These are phyloP conservation scores for Callionymus lyra DNA, from an alignment of 2,113 vertebrate genomes.

Conservation along the genomic window DNA sequence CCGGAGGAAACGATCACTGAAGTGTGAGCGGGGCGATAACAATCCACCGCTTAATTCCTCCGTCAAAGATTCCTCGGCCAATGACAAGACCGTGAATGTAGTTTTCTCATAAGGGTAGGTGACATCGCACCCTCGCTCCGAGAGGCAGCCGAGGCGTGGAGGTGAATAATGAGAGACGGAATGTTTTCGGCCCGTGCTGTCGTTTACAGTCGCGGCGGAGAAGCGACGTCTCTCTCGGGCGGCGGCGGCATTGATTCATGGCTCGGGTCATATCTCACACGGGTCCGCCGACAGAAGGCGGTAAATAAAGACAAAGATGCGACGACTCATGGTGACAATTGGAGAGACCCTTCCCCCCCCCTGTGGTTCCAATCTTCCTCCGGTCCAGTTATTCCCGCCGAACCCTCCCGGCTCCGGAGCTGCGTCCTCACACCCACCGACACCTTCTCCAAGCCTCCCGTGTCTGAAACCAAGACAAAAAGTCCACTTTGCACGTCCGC, in stretches of 20 bases:
- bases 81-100: slow-evolving; percentile 17
- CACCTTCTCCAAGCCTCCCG: slow-evolving; percentile 27
- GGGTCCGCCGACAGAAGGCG: slow-evolving; percentile 31
- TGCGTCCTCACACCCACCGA: slow-evolving; percentile 30
- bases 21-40: too few relatives aligned
- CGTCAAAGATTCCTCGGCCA: slow-evolving; percentile 1
- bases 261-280: slow-evolving; percentile 47
- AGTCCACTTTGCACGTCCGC: slow-evolving; percentile 67
- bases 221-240: too few relatives aligned
- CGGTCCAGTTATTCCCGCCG: slow-evolving; percentile 45
- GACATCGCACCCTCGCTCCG: slow-evolving; percentile 20
- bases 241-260: slow-evolving; percentile 43
- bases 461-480: slow-evolving; percentile 53
- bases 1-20: too few relatives aligned
- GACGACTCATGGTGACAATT: slow-evolving; percentile 60
- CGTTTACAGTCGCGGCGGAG: slow-evolving; percentile 15
- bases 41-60: not conserved
- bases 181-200: slow-evolving; percentile 18
- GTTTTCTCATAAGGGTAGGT: slow-evolving; percentile 23
- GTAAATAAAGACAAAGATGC: slow-evolving; percentile 60
- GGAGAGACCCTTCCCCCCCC: slow-evolving; percentile 58
- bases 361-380: slow-evolving; percentile 23
- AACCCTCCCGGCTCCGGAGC: slow-evolving; percentile 33
- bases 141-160: slow-evolving; percentile 25
- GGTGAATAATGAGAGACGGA: slow-evolving; percentile 46